Base-by-base conservation (phyloP, 2,113 vertebrate genomes). In the Platichthys stellatus region DNA sequence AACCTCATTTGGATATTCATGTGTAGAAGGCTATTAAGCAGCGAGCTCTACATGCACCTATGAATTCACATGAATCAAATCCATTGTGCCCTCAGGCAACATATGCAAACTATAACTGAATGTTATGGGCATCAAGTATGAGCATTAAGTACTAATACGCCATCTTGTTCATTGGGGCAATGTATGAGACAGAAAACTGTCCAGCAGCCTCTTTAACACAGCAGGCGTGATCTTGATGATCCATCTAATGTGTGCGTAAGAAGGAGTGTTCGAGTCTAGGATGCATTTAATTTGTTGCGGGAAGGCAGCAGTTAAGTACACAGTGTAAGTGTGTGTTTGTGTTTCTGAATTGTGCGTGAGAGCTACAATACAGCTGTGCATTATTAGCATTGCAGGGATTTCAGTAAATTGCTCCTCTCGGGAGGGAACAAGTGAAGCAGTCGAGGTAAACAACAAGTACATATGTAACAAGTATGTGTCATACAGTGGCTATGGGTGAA, bases 1-100 rank as follows among this genome's bases (percentile, higher is more conserved):
- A 13, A 54, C 63, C 63, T 88, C 20, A 77, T 85, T 87, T 91
- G 81, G 31, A 83, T 85, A 89, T 86, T 83, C 69, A 86, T 85
- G 61, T 80, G 76, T 28, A 72, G 70, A 24, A 63, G 68, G 81
- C 88, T 81, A 89, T 86, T 78, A 73, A 63, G 56, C n/a, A 71
- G 79, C 57, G 31, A 62, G 65, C 59, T 62, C 65, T 18, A 45
- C 54, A 49, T 49, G 63, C 58, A 78, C 64, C 63, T 75, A 62
- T 74, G 31, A 78, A 81, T 87, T 79, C 72, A 49, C 74, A 68
- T 58, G 72, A 67, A 67, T 26, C 60, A 68, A 61, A 75, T 78
- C 68, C 82, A 76, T 69, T 43, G 14, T 62, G 83, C 61, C 80
- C 70, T 83, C 54, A 40, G 65, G 82, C 74, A 70, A 72, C 62